Base-by-base conservation (phyloP, 2,797 vertebrate species). In the Botia almorhae region DNA sequence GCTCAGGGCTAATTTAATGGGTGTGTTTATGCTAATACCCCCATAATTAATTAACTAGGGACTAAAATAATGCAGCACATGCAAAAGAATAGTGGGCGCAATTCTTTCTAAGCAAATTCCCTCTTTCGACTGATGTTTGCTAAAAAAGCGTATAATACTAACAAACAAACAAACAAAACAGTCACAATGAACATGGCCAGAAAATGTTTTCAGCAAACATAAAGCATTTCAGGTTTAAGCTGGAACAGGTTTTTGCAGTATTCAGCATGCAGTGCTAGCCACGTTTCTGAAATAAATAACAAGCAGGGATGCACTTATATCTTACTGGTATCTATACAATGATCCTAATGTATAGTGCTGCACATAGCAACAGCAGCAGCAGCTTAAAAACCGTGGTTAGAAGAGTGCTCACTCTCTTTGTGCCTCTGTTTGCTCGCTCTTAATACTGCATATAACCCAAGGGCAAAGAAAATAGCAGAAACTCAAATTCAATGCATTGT, bases 401-500 rank as follows among this genome's bases (percentile, higher is more conserved):
- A 11, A 29, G 60, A 33, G 23, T 2, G 23, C 26, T 61, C 58
- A 61, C 14, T 33, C 26, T 29, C 29, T 63, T 6, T 16, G 29
- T 14, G 23, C 4, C 12, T 56, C 26, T 14, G 63, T 23, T 69
- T n/a, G 17, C 23, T 60, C 21, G 3, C 13, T 29, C 33, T 21
- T 60, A 60, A 69, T 56, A 13, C 36, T 14, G 23, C 39, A 60
- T 16, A 78, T 69, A 78, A 78, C 39, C 39, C 21, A 4, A 78
- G 76, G 55, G 76, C 36, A 69, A 43, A 50, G 76, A 51, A 78
- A 61, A 77, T 56, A 77, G 58, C 51, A 56, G 14, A 46, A 43
- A 26, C 51, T 29, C 21, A 50, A 29, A 48, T 60, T 12, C 69
- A 48, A 48, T 69, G 58, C 29, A 56, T 33, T 69, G 39, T 48